These are phyloP conservation scores for Pharmacophagus antenor DNA, from an alignment of 2,888 invertebrate genomes.

Conservation along the genomic window DNA sequence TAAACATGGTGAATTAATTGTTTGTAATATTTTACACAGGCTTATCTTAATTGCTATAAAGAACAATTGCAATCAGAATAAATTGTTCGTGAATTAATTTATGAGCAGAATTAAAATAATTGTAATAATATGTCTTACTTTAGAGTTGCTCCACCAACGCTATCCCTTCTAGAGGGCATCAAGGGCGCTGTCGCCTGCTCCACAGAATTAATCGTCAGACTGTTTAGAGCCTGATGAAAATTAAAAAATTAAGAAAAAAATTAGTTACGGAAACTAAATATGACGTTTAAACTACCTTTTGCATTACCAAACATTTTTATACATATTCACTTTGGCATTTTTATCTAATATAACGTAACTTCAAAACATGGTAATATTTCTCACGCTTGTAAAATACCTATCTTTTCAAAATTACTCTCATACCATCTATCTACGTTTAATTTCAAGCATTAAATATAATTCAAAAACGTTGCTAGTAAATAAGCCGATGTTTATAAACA, in stretches of 20 bases:
- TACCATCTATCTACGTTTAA: slow-evolving; percentile 5
- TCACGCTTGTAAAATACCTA: not conserved
- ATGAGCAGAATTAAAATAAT: too few species aligned
- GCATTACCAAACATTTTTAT: not conserved
- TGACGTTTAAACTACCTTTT: not conserved
- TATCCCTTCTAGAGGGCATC: slow-evolving; percentile 85
- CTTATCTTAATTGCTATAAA: too few species aligned
- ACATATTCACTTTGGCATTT: not conserved
- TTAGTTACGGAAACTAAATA: not conserved
- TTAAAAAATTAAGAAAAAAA: slow-evolving; percentile 4
- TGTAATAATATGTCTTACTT: slow-evolving; percentile 62
- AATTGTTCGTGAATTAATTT: too few species aligned
- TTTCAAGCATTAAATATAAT: not conserved
- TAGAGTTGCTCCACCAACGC: slow-evolving; percentile 81
- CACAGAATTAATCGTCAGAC: slow-evolving; percentile 85
- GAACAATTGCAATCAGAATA: too few species aligned
- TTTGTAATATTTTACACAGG: too few species aligned
- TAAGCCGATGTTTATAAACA: not conserved
- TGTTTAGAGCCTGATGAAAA: slow-evolving; percentile 85
- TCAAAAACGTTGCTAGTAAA: not conserved
- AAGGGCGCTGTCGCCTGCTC: slow-evolving; percentile 78
- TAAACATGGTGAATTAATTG: too few species aligned
- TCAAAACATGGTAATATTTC: not conserved
- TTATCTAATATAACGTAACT: not conserved
- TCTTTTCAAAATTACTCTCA: not conserved